Percentiles rank a stretch among this genome's conserved stretches.
Evolutionary conservation across 1,140 invertebrate genomes (phyloP).

Genomic region (Caerostris darwini): DNA sequence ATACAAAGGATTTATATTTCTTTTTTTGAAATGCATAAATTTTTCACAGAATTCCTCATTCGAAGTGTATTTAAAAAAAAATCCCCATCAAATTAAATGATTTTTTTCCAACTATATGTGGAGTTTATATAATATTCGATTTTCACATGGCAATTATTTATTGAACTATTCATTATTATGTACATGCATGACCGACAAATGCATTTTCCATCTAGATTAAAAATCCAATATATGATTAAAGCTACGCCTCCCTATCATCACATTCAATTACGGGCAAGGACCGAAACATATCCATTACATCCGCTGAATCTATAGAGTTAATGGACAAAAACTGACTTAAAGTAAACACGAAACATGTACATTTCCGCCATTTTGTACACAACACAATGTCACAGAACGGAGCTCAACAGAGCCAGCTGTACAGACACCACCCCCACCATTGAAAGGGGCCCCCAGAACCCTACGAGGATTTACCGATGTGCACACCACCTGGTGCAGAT

Average conservation of each 20-base stretch:
- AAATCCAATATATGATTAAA: neutral
- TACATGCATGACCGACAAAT: neutral
- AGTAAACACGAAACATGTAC: conserved; percentile 28
- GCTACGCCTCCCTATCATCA: neutral
- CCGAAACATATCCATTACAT: conserved; percentile 30
- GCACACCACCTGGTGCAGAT: conserved; percentile 56
- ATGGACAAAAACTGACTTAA: neutral
- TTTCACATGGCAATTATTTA: neutral
- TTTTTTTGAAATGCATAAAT: too few relatives aligned
- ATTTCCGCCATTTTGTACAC: conserved; percentile 30
- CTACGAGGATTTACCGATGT: neutral
- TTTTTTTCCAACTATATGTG: too few relatives aligned
- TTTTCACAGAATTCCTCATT: too few relatives aligned
- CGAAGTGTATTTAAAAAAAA: too few relatives aligned
- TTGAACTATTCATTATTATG: neutral
- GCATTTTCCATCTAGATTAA: neutral
- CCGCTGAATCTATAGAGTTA: neutral
- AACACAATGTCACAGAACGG: neutral
- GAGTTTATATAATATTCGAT: too few relatives aligned
- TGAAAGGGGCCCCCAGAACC: neutral
- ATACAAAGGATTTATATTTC: too few relatives aligned
- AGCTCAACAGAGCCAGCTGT: conserved; percentile 9
- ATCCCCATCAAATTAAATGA: too few relatives aligned
- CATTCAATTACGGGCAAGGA: conserved; percentile 17
- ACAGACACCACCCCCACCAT: conserved; percentile 12